phyloP scores from a whole-genome alignment of 2,888 invertebrate species.

The Drosophila cyrtoloma region DNA sequence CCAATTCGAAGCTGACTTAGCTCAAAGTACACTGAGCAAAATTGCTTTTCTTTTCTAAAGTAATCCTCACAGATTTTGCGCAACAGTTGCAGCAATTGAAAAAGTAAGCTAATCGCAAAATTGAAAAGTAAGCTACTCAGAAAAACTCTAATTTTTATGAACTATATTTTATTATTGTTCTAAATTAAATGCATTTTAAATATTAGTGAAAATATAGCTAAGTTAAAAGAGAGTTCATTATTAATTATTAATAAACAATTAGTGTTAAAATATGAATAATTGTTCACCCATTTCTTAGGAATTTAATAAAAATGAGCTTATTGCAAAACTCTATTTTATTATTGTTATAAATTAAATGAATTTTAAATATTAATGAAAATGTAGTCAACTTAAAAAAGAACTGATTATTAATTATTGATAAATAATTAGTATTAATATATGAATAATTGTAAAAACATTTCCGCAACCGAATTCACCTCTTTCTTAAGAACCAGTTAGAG shows the following conservation, averaged over 20 bases:
- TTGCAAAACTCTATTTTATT: neutral
- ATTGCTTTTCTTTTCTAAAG: neutral
- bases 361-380: neutral
- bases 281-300: too few species aligned
- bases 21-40: neutral
- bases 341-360: neutral
- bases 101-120: neutral
- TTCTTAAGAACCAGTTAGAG: neutral
- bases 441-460: neutral
- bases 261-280: too few species aligned
- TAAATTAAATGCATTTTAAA: neutral
- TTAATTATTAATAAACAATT: too few species aligned
- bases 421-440: neutral
- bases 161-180: neutral
- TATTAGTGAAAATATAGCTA: neutral
- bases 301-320: too few species aligned
- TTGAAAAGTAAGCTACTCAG: neutral
- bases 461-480: too few species aligned
- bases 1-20: slow-evolving; percentile 4
- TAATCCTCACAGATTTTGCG: neutral
- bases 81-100: neutral
- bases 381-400: neutral
- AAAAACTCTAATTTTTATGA: fast-evolving
- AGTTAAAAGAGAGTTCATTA: neutral
- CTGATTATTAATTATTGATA: too few species aligned